A percentile compares a stretch with the other conserved stretches of the same genome.
Evolutionary conservation across 2,888 invertebrate species (phyloP).

Genomic region (Xestobium rufovillosum): DNA sequence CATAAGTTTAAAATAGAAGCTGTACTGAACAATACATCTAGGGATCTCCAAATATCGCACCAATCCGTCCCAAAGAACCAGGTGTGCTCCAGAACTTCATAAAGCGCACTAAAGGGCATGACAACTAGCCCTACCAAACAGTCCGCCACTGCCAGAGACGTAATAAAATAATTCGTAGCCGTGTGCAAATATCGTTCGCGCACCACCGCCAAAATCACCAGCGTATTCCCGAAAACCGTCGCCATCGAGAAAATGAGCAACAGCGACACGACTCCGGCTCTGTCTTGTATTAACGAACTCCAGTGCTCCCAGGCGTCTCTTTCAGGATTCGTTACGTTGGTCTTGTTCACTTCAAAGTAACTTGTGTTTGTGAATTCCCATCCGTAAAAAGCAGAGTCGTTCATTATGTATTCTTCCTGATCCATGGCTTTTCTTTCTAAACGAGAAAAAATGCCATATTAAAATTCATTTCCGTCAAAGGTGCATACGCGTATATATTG

Average conservation of each 20-base stretch:
- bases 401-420: conserved; percentile 22
- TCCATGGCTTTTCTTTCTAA: neutral
- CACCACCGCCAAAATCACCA: conserved; percentile 90
- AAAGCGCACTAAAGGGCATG: conserved; percentile 93
- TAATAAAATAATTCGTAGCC: conserved; percentile 96
- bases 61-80: conserved; percentile 94
- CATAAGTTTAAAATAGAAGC: conserved; percentile 96
- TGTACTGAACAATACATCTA: conserved; percentile 95
- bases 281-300: conserved; percentile 56
- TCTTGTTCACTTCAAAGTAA: conserved; percentile 25
- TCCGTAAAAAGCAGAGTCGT: conserved; percentile 25
- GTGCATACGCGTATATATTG: too few relatives aligned
- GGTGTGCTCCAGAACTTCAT: conserved; percentile 79
- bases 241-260: conserved; percentile 82
- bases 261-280: conserved; percentile 70
- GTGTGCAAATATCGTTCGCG: conserved; percentile 91
- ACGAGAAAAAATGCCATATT: too few relatives aligned
- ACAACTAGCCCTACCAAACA: conserved; percentile 93
- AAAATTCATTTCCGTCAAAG: too few relatives aligned
- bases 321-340: conserved; percentile 35
- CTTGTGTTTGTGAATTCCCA: conserved; percentile 24
- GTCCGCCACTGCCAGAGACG: conserved; percentile 93
- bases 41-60: conserved; percentile 96
- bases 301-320: conserved; percentile 42
- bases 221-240: conserved; percentile 90